Conservation (phyloP, 2,888 invertebrate genomes). For the Chloroclysta siterata region DNA sequence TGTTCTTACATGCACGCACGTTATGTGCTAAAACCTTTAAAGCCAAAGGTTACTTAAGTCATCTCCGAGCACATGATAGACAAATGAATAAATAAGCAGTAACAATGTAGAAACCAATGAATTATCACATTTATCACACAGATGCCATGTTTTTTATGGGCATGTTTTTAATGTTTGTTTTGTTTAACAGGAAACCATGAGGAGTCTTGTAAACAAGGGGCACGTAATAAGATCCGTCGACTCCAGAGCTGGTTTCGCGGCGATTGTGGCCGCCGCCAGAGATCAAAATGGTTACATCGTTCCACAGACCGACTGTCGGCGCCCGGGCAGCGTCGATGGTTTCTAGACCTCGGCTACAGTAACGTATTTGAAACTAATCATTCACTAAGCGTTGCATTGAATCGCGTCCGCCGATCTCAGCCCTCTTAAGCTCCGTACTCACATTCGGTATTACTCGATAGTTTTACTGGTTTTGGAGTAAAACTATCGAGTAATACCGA, state of each 20-base stretch:
- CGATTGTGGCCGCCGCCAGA: slow-evolving; percentile 83
- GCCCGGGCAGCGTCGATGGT: slow-evolving; percentile 80
- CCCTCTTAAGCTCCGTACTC: too few species aligned
- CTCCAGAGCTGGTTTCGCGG: slow-evolving; percentile 86
- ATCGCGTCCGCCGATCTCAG: background rate
- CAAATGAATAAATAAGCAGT: too few species aligned
- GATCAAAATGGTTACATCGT: slow-evolving; percentile 67
- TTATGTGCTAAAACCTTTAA: too few species aligned
- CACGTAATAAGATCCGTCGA: slow-evolving; percentile 76
- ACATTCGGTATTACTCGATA: too few species aligned
- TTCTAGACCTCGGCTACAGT: slow-evolving; percentile 50
- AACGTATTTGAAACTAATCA: background rate
- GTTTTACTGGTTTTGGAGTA: too few species aligned
- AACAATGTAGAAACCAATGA: too few species aligned
- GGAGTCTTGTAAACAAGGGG: slow-evolving; percentile 75
- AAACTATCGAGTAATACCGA: too few species aligned
- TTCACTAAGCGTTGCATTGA: background rate
- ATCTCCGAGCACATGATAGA: too few species aligned
- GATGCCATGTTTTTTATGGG: too few species aligned
- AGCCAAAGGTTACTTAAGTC: too few species aligned
- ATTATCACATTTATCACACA: too few species aligned
- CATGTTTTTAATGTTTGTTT: background rate
- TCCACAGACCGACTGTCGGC: slow-evolving; percentile 74
- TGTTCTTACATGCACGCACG: too few species aligned
- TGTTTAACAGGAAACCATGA: slow-evolving; percentile 66